These are phyloP conservation scores for Ischnus inquisitorius DNA, from an alignment of 2,888 invertebrate species.

Conservation along the genomic window DNA sequence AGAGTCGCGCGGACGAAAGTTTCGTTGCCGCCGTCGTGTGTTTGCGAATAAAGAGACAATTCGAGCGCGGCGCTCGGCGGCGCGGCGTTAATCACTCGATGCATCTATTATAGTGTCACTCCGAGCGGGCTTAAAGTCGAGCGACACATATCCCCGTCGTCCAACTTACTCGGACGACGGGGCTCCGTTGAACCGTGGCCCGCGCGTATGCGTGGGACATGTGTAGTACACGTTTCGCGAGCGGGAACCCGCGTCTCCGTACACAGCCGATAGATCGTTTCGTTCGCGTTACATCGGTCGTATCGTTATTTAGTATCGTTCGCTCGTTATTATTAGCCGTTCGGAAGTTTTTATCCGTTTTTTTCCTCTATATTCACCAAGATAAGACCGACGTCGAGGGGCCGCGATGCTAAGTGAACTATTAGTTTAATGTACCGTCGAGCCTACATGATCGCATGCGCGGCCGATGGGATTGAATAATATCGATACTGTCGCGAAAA, in stretches of 20 bases:
- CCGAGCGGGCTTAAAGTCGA: slow-evolving; percentile 39
- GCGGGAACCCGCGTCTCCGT: not conserved
- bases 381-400: slow-evolving; percentile 25
- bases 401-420: slow-evolving; percentile 3
- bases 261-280: slow-evolving; percentile 11
- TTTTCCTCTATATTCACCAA: not conserved
- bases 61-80: slow-evolving; percentile 41
- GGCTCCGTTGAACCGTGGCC: slow-evolving; percentile 13
- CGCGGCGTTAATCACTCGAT: slow-evolving; percentile 63
- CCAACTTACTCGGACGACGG: slow-evolving; percentile 37
- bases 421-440: slow-evolving; percentile 22
- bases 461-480: slow-evolving; percentile 9
- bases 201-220: slow-evolving; percentile 29
- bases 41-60: slow-evolving; percentile 52
- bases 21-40: too few species aligned
- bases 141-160: slow-evolving; percentile 31
- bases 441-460: not conserved
- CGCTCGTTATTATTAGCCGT: slow-evolving; percentile 47
- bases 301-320: slow-evolving; percentile 46
- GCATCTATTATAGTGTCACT: slow-evolving; percentile 66
- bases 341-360: slow-evolving; percentile 6
- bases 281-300: slow-evolving; percentile 30
- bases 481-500: slow-evolving; percentile 19
- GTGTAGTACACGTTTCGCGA: slow-evolving; percentile 54
- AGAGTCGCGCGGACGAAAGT: too few species aligned